Percentiles rank a stretch among this genome's conserved stretches.
phyloP scores from a whole-genome alignment of 2,113 vertebrate species.

The Alexandromys fortis region DNA sequence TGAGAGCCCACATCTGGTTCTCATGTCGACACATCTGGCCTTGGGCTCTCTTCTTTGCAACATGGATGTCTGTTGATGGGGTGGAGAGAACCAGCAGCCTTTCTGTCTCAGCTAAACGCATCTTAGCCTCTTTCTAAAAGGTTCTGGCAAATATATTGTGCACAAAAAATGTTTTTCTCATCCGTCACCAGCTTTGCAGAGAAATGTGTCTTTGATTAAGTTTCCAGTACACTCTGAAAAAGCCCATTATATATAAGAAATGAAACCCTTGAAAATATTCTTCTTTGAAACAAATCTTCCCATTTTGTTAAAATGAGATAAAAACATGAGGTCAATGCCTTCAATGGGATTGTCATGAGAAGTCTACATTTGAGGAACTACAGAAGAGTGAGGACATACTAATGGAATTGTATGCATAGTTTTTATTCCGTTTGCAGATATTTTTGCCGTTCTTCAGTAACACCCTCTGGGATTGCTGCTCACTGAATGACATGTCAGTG shows the following conservation, averaged over 20 bases:
- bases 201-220: conserved; percentile 58
- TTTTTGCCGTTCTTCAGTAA: not conserved
- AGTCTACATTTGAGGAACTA: not conserved
- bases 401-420: fast-evolving
- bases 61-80: not conserved
- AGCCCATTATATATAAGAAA: conserved; percentile 32
- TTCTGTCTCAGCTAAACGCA: not conserved
- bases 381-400: not conserved
- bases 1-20: not conserved
- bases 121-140: conserved; percentile 55
- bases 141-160: conserved; percentile 49
- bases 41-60: not conserved
- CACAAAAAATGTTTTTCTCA: conserved; percentile 22
- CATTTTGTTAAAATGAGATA: conserved; percentile 36
- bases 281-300: conserved; percentile 29
- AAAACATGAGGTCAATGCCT: conserved; percentile 25
- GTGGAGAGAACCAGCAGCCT: not conserved
- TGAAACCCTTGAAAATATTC: conserved; percentile 43
- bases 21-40: not conserved
- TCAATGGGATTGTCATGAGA: not conserved
- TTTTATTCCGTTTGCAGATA: not conserved
- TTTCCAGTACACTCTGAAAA: conserved; percentile 45
- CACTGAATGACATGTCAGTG: too few relatives aligned
- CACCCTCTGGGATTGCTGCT: fast-evolving
- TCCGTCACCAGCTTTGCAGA: conserved; percentile 9